phyloP scores from a whole-genome alignment of 2,797 vertebrate species.

The Enteromius afrohamiltoni region DNA sequence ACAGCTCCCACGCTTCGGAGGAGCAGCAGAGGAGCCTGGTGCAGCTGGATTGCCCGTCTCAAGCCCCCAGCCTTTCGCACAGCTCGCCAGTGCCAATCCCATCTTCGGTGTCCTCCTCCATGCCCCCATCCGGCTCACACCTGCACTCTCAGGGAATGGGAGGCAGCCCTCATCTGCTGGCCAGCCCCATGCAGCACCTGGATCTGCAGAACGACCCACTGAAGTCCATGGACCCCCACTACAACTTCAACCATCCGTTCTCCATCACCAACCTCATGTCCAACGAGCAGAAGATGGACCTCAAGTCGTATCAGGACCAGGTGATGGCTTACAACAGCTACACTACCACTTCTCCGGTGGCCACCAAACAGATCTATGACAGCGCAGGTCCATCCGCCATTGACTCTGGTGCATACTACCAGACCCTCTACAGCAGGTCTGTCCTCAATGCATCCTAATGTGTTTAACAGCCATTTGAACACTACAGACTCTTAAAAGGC shows the following conservation, averaged over 20 bases:
- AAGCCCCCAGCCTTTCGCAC: slow-evolving; percentile 73
- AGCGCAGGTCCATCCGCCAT: slow-evolving; percentile 71
- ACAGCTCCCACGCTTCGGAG: slow-evolving; percentile 80
- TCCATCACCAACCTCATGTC: slow-evolving; percentile 94
- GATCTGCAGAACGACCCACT: slow-evolving; percentile 86
- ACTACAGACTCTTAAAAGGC: slow-evolving; percentile 20
- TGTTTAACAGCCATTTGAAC: slow-evolving; percentile 51
- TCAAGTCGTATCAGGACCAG: slow-evolving; percentile 86
- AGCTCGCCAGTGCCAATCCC: slow-evolving; percentile 70
- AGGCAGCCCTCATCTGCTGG: slow-evolving; percentile 75
- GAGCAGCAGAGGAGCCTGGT: slow-evolving; percentile 76
- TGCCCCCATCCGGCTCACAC: slow-evolving; percentile 65
- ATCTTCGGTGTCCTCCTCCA: slow-evolving; percentile 61
- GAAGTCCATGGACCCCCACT: slow-evolving; percentile 87
- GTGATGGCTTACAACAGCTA: slow-evolving; percentile 83
- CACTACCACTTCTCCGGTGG: slow-evolving; percentile 70
- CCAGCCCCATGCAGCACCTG: slow-evolving; percentile 81
- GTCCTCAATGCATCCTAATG: slow-evolving; percentile 88
- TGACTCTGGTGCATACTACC: slow-evolving; percentile 85
- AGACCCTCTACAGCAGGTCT: slow-evolving; percentile 87
- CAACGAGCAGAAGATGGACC: slow-evolving; percentile 88
- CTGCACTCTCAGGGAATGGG: slow-evolving; percentile 76
- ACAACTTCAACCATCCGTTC: slow-evolving; percentile 93
- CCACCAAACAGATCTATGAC: slow-evolving; percentile 82
- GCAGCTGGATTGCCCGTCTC: slow-evolving; percentile 75